A percentile compares a stretch with the other conserved stretches of the same genome.
Evolutionary conservation across 2,797 vertebrate genomes (phyloP).

Genomic region (Rallus crepitans): DNA sequence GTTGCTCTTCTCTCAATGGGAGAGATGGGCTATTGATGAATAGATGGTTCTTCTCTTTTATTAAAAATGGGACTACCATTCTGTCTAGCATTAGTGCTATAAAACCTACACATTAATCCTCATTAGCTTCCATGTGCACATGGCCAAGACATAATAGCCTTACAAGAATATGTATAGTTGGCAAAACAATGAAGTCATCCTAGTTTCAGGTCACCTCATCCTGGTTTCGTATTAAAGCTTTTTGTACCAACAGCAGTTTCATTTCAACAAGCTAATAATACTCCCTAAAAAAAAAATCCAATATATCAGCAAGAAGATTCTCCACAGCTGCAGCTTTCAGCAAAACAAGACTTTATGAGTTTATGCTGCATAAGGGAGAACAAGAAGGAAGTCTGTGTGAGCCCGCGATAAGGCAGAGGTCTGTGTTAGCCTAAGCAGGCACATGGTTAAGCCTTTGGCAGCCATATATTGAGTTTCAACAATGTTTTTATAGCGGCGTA

Average conservation of each 20-base stretch:
- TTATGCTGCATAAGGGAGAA: conserved; percentile 43
- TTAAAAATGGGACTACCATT: background rate
- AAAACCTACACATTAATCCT: background rate
- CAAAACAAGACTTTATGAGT: conserved; percentile 56
- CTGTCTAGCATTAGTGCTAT: background rate
- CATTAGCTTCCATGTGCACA: background rate
- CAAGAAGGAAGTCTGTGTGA: conserved; percentile 29
- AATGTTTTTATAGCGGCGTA: background rate
- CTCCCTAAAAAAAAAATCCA: conserved; percentile 40
- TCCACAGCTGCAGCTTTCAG: conserved; percentile 48
- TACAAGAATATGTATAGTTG: background rate
- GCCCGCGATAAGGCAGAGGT: background rate
- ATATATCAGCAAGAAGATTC: conserved; percentile 58
- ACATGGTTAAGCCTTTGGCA: background rate
- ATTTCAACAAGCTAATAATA: conserved; percentile 68
- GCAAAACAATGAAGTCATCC: conserved; percentile 63
- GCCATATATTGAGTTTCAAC: background rate
- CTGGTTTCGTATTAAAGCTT: conserved; percentile 50
- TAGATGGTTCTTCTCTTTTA: background rate
- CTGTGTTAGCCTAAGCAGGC: background rate
- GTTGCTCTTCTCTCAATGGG: background rate
- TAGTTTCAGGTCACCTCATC: conserved; percentile 36
- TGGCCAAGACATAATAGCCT: background rate
- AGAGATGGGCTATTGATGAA: background rate
- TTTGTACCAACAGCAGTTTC: conserved; percentile 65